Conservation (phyloP, 2,797 vertebrate species). For the Podarcis siculus region DNA sequence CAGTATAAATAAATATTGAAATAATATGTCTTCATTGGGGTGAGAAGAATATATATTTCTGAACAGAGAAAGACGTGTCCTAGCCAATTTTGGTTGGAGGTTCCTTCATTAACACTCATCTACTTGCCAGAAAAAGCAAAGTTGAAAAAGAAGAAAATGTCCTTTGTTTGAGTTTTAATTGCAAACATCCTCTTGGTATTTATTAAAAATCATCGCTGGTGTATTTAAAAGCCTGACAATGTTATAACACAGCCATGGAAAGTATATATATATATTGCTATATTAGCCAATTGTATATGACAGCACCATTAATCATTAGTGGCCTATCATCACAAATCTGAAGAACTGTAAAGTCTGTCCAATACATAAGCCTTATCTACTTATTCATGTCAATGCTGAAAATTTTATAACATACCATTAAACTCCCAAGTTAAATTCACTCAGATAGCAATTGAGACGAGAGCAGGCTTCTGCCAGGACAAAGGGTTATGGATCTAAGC, state of each 20-base stretch:
- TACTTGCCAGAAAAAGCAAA: neutral
- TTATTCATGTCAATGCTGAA: conserved; percentile 16
- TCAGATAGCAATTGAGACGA: conserved; percentile 28
- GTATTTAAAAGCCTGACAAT: neutral
- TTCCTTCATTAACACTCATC: neutral
- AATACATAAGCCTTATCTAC: conserved; percentile 8
- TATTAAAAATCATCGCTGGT: neutral
- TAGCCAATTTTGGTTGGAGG: neutral
- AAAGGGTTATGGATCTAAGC: conserved; percentile 29
- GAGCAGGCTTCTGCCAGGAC: conserved; percentile 1
- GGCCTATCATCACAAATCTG: neutral
- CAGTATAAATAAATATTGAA: neutral
- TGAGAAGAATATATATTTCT: conserved; percentile 37
- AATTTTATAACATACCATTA: neutral
- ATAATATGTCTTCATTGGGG: neutral
- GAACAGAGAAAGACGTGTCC: conserved; percentile 30
- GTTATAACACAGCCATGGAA: neutral
- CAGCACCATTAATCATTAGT: conserved; percentile 29
- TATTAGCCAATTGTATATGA: neutral
- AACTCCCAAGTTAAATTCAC: conserved; percentile 25
- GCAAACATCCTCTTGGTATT: neutral
- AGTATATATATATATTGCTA: neutral
- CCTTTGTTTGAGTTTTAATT: neutral
- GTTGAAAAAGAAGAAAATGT: neutral
- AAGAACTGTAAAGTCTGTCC: conserved; percentile 5